These are phyloP conservation scores for Salminus brasiliensis DNA, from an alignment of 2,113 vertebrate genomes.

Conservation along the genomic window DNA sequence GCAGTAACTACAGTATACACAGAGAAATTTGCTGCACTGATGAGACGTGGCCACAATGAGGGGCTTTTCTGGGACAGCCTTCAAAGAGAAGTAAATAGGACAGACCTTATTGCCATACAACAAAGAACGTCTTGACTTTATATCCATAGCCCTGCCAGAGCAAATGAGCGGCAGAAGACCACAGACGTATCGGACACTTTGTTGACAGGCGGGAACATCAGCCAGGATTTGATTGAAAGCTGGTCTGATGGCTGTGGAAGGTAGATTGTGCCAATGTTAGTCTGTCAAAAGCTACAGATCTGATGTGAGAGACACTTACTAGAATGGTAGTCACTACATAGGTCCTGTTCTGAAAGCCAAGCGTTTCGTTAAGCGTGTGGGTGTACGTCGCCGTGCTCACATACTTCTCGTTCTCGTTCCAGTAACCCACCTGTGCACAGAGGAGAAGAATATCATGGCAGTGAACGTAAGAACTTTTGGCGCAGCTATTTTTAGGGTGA, in stretches of 20 bases:
- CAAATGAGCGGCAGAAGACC: neutral
- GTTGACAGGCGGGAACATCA: neutral
- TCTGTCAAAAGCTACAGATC: conserved; percentile 8
- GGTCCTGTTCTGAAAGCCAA: conserved; percentile 88
- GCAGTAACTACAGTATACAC: neutral
- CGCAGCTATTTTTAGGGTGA: conserved; percentile 49
- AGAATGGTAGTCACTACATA: conserved; percentile 96
- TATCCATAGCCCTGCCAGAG: neutral
- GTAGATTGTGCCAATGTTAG: neutral
- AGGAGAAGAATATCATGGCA: conserved; percentile 19
- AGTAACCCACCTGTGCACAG: conserved; percentile 89
- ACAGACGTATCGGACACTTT: neutral
- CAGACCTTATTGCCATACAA: neutral
- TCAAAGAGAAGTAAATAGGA: conserved; percentile 34
- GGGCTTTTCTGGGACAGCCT: neutral
- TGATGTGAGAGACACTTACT: conserved; percentile 73
- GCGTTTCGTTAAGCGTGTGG: conserved; percentile 83
- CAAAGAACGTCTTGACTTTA: neutral
- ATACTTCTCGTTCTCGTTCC: conserved; percentile 92
- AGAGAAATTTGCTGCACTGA: neutral
- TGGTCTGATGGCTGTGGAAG: neutral
- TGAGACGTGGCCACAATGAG: neutral
- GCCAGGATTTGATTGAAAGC: neutral
- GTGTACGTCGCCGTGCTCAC: conserved; percentile 84
- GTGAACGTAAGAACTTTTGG: conserved; percentile 17